Evolutionary conservation across 2,888 invertebrate species (phyloP).

Genomic region (Drosophila limbata): DNA sequence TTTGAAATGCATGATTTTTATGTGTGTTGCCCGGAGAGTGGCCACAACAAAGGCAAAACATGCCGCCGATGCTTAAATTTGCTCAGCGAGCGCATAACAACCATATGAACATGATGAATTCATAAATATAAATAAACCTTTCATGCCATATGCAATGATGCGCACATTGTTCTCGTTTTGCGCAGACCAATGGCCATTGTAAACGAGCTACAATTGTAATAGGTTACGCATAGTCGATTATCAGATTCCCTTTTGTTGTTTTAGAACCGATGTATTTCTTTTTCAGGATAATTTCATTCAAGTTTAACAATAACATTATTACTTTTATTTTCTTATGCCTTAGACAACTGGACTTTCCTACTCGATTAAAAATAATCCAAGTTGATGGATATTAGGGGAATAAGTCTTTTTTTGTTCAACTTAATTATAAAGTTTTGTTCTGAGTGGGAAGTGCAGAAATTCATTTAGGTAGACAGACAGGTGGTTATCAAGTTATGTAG

Average conservation of each 20-base stretch:
- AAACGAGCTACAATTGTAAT: not conserved
- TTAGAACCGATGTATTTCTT: too few species aligned
- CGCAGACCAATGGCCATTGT: slow-evolving; percentile 44
- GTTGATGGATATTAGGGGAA: too few species aligned
- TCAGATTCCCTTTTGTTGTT: slow-evolving; percentile 2
- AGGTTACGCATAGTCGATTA: not conserved
- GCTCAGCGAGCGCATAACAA: slow-evolving; percentile 36
- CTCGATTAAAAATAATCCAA: too few species aligned
- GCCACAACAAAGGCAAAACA: slow-evolving; percentile 26
- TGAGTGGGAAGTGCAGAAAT: too few species aligned
- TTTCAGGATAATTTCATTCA: too few species aligned
- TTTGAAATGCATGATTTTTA: slow-evolving; percentile 56
- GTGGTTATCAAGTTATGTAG: too few species aligned
- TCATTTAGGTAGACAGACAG: too few species aligned
- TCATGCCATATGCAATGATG: slow-evolving; percentile 72
- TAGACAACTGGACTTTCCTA: too few species aligned
- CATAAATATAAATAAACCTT: slow-evolving; percentile 77
- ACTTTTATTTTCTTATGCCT: too few species aligned
- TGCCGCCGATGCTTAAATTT: slow-evolving; percentile 45
- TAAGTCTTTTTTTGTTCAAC: too few species aligned
- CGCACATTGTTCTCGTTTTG: slow-evolving; percentile 42
- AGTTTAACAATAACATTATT: too few species aligned
- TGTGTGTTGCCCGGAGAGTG: slow-evolving; percentile 10
- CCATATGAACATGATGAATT: slow-evolving; percentile 69
- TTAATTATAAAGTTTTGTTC: too few species aligned